Evolutionary conservation across 2,888 invertebrate species (phyloP), one percentile per base, ranked within the genome.

Genomic region (Drosophila austrosaltans): DNA sequence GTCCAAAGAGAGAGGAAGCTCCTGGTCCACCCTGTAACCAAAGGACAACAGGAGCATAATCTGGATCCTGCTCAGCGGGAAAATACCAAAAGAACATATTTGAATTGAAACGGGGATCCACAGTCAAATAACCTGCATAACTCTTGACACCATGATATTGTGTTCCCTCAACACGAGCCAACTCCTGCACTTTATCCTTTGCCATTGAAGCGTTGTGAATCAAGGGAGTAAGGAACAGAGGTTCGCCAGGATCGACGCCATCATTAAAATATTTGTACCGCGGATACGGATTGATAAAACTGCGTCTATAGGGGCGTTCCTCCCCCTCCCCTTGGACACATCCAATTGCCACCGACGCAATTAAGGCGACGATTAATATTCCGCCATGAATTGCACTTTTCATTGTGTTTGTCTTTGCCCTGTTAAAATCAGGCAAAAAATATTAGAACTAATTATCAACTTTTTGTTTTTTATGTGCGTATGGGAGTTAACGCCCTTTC

Each of bases 21-120:
- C 97, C 97, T 0, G 97, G 97, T 0, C 97, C 97, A 4, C 97
- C 97, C 92, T 97, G 96, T 2, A 97, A 93, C 97, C 97, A 97
- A 5, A 97, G 92, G 0, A 97, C 92, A 1, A 97, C 95, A 0
- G 96, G 96, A 0, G 95, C 95, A 53, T 93, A 92, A 67, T 30
- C 93, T 0, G 92, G 67, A 60, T 86, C 80, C 90, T 79, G 57
- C 59, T 95, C 94, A 0, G 97, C 95, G 0, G 97, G 97, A 90
- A 98, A 97, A 90, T 96, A 98, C 98, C 98, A 98, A 92, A 98
- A 97, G 93, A 97, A 98, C 92, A 96, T 94, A 89, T 98, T 97
- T 0, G 97, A 97, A 79, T 96, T 94, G 86, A 93, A 95, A 0
- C 93, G 92, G 81, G 95, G 94, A 90, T 98, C 95, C 0, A 98